Evolutionary conservation across 2,888 invertebrate genomes (phyloP), one percentile per base, ranked within the genome.

Genomic region (Heliconius aoede): DNA sequence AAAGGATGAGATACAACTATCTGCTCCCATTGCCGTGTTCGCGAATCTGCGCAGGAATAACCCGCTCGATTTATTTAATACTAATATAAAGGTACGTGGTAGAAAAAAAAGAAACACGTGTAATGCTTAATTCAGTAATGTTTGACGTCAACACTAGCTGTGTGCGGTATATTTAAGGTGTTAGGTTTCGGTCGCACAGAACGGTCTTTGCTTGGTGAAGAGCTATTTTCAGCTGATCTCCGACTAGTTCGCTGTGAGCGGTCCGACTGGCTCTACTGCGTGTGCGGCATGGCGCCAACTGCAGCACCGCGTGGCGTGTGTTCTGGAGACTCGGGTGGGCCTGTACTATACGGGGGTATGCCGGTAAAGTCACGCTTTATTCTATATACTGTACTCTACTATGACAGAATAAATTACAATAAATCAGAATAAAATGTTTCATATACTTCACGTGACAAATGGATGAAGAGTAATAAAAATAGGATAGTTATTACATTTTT

Each of bases 291-390:
- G 81, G 76, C 73, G 40, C 72, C 73, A 46, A 67, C 51, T 9
- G 78, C 67, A 9, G 30, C 71, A 67, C 76, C 82, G 36, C 83
- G 87, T 74, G 92, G 90, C 78, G 92, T 92, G 76, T 93, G 93
- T 87, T 83, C 90, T 46, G 93, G 93, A 1, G 93, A 93, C 87
- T 92, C 92, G 36, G 93, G 93, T 73, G 93, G 92, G 73, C 92
- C 93, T 32, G 88, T 89, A 77, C 46, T 91, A 74, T 86, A 85
- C 81, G 80, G 81, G 67, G 89, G 88, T 30, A 46, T 60, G 15
- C 55, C 30, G 68, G 36, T 64, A 60, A 24, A 15, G 11, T 60
- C 51, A 24, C n/a, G 58, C n/a, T 24, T 24, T n/a, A 11, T n/a
- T 24, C 24, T n/a, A n/a, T 40, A 4, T 40, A 36, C 11, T 36